A percentile compares a stretch with the other conserved stretches of the same genome.
Evolutionary conservation across 2,797 vertebrate species (phyloP).

Genomic region (Sebastolobus alascanus): DNA sequence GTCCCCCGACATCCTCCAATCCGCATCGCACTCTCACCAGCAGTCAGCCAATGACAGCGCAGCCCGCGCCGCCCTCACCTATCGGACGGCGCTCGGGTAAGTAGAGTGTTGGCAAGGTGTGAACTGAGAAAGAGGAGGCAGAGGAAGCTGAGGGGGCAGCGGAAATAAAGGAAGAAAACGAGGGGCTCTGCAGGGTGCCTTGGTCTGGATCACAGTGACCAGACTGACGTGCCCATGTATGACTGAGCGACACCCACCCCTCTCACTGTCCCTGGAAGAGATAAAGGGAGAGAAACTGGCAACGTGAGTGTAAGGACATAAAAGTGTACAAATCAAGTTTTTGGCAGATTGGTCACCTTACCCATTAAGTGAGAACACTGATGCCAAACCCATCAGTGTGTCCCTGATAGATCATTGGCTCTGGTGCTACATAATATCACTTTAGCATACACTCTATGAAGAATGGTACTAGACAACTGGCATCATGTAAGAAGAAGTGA

Average conservation of each 20-base stretch:
- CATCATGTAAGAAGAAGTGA: not conserved
- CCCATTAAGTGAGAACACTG: constrained; percentile 48
- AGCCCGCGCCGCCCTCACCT: constrained; percentile 78
- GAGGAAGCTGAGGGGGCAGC: constrained; percentile 7
- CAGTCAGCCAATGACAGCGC: constrained; percentile 80
- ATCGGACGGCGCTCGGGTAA: constrained; percentile 68
- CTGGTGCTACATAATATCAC: constrained; percentile 17
- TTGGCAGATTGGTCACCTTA: constrained; percentile 63
- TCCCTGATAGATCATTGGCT: constrained; percentile 57
- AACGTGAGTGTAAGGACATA: constrained; percentile 38
- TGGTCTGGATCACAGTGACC: constrained; percentile 66
- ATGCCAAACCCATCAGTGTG: constrained; percentile 60
- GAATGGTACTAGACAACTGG: constrained; percentile 26
- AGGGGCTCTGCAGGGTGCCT: constrained; percentile 55
- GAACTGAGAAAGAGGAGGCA: constrained; percentile 20
- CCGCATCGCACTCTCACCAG: constrained; percentile 86
- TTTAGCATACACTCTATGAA: constrained; percentile 26
- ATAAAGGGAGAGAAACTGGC: constrained; percentile 39
- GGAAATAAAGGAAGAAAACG: constrained; percentile 12
- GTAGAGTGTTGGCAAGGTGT: constrained; percentile 38
- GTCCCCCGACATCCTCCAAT: constrained; percentile 94
- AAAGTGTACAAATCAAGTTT: constrained; percentile 59
- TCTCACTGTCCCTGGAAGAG: constrained; percentile 64
- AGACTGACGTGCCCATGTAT: constrained; percentile 60
- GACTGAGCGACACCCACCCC: constrained; percentile 59